Evolutionary conservation across 2,888 invertebrate species (phyloP), one percentile per base, ranked within the genome.

Genomic region (Drosophila parthenogenetica): DNA sequence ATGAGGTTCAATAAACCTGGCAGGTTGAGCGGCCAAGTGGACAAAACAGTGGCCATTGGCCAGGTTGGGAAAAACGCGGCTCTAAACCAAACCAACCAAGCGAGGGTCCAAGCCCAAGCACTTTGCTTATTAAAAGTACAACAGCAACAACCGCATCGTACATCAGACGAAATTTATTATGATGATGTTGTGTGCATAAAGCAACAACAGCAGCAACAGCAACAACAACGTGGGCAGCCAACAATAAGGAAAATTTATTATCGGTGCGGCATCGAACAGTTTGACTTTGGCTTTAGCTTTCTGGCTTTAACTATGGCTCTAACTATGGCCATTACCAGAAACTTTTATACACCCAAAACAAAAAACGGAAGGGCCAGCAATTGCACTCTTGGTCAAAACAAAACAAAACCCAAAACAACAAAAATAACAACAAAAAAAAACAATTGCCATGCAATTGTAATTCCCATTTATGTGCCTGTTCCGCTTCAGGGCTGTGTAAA

Each of bases 81-180:
- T 63, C 70, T 55, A 71, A 29, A 14, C 13, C 19, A 14, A 19
- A 46, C 81, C 85, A 85, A 57, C 85, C 69, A 79, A 77, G 81
- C 87, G 82, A 57, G 35, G 35, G 35, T 35, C 13, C 83, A 82
- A 85, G 83, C 88, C 88, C 83, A 85, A 87, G 87, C 86, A 84
- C 86, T 84, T 81, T 82, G 80, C 88, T 84, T 84, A 87, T 87
- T 87, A 80, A 84, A 87, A 87, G 86, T 87, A 85, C 79, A 72
- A 51, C 60, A 60, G 25, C 73, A 55, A 32, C 68, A 58, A 37
- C 62, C 67, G 51, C 69, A 69, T 64, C 75, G 73, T 81, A 82
- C 81, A 86, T 82, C 82, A 84, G 75, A 75, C 77, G 70, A 87
- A 87, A 87, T 86, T 84, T 84, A 84, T 84, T 84, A 86, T 84